These are phyloP conservation scores for Drosophila nigrodunni DNA, from an alignment of 1,140 invertebrate species.

Conservation along the genomic window DNA sequence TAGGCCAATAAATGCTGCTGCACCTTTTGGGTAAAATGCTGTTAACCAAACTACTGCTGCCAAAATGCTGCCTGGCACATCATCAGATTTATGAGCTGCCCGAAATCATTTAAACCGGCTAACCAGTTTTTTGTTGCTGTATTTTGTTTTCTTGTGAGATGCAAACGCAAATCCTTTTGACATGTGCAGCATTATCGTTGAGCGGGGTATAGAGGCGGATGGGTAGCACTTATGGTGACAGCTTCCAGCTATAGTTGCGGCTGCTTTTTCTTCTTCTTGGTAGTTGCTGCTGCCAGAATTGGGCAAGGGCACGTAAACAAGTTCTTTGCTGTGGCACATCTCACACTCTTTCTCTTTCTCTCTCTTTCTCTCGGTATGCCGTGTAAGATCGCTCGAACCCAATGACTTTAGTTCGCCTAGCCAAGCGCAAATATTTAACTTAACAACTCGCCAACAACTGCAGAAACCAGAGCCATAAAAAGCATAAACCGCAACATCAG, in stretches of 20 bases:
- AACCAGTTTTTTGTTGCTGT: no score
- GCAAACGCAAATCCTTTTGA: slow-evolving; percentile 64
- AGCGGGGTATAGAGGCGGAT: not conserved
- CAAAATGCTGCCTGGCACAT: slow-evolving; percentile 60
- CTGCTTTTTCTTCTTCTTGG: slow-evolving; percentile 3
- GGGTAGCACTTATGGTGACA: slow-evolving; percentile 42
- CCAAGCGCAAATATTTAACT: slow-evolving; percentile 75
- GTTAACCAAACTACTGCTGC: slow-evolving; percentile 8
- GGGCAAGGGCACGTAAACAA: slow-evolving; percentile 70
- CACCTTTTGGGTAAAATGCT: slow-evolving; percentile 51
- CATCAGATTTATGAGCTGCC: slow-evolving; percentile 52
- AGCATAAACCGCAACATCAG: slow-evolving; percentile 59
- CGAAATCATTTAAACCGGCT: slow-evolving; percentile 38
- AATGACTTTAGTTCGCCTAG: slow-evolving; percentile 24
- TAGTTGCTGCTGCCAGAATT: slow-evolving; percentile 53
- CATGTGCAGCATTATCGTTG: slow-evolving; percentile 50
- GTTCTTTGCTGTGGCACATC: slow-evolving; percentile 47
- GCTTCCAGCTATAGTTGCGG: slow-evolving; percentile 31
- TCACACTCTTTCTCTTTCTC: slow-evolving; percentile 1
- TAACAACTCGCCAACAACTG: slow-evolving; percentile 70
- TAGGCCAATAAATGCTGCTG: slow-evolving; percentile 71
- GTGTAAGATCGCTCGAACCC: slow-evolving; percentile 33
- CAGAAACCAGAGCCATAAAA: slow-evolving; percentile 66
- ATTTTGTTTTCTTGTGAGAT: slow-evolving; percentile 40
- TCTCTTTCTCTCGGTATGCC: no score